A percentile compares a stretch with the other conserved stretches of the same genome.
These are phyloP conservation scores for Poicephalus meyeri DNA, from an alignment of 2,113 vertebrate genomes.

Conservation along the genomic window DNA sequence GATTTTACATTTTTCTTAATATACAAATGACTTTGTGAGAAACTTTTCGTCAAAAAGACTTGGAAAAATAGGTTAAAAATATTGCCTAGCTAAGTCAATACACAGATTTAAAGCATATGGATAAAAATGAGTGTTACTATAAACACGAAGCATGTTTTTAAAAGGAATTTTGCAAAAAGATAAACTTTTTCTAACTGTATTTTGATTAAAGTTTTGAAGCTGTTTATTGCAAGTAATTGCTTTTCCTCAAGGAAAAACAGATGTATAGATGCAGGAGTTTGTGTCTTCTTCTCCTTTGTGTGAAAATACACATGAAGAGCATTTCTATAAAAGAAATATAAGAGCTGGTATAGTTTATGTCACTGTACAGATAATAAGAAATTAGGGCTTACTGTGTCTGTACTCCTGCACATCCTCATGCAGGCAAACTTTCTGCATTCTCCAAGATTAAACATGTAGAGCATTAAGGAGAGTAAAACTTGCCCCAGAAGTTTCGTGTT, in stretches of 20 bases:
- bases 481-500: neutral
- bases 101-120: constrained; percentile 72
- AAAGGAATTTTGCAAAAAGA: constrained; percentile 58
- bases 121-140: constrained; percentile 64
- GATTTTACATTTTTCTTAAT: constrained; percentile 28
- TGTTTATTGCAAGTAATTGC: constrained; percentile 74
- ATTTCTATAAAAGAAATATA: constrained; percentile 68
- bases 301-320: constrained; percentile 60
- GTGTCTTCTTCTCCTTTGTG: constrained; percentile 61
- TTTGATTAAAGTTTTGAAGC: constrained; percentile 69
- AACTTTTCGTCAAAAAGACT: constrained; percentile 37
- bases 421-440: neutral
- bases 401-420: neutral
- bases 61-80: constrained; percentile 51
- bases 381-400: constrained; percentile 36
- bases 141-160: constrained; percentile 49
- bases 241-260: constrained; percentile 67
- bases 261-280: constrained; percentile 65
- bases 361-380: constrained; percentile 54
- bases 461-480: neutral
- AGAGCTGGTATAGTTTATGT: constrained; percentile 63
- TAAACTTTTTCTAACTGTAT: constrained; percentile 55
- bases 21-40: neutral
- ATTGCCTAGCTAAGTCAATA: constrained; percentile 66
- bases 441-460: neutral